Evolutionary conservation across 2,113 vertebrate species (phyloP), one percentile per base, ranked within the genome.

Genomic region (Mirounga angustirostris): DNA sequence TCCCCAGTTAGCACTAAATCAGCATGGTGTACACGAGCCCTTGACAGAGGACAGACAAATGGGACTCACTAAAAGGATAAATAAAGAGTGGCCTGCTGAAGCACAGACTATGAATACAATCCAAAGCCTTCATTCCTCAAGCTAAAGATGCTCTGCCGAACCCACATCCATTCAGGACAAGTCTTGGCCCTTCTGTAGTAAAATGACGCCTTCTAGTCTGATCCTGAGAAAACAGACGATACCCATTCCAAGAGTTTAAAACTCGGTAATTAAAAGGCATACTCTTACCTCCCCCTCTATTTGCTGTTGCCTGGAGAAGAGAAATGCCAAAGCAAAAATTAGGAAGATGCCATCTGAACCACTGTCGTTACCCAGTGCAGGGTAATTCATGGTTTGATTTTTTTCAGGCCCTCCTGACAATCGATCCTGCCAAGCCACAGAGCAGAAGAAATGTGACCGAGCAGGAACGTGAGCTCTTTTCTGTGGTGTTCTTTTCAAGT

Each of bases 1-100:
- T 98, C 97, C 97, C 97, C 98, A 95, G 98, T 96, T 97, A 98
- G 98, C 97, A 98, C 95, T 98, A 98, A 98, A 98, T 98, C 96
- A 95, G 98, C 93, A 91, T 79, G 28, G 95, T 97, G 88, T 98
- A 98, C 98, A 98, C 18, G 89, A 98, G 97, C 96, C 97, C 95
- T 52, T 98, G 98, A 98, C 98, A 98, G 98, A 98, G 97, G 97
- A 98, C 3, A 93, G 98, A 97, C 98, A 98, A 98, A 98, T 85
- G 73, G 91, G 97, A 92, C 97, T 98, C 97, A 95, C 98, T 98
- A 96, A 98, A 98, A 97, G 97, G 97, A 98, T 98, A 98, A 98
- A 98, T 98, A 98, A 98, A 98, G 98, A 98, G 97, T 93, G 85
- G 96, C 87, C 95, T 98, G 59, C 83, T 94, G 91, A 98, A 96